phyloP scores from a whole-genome alignment of 2,797 vertebrate genomes.

The Moxostoma hubbsi region DNA sequence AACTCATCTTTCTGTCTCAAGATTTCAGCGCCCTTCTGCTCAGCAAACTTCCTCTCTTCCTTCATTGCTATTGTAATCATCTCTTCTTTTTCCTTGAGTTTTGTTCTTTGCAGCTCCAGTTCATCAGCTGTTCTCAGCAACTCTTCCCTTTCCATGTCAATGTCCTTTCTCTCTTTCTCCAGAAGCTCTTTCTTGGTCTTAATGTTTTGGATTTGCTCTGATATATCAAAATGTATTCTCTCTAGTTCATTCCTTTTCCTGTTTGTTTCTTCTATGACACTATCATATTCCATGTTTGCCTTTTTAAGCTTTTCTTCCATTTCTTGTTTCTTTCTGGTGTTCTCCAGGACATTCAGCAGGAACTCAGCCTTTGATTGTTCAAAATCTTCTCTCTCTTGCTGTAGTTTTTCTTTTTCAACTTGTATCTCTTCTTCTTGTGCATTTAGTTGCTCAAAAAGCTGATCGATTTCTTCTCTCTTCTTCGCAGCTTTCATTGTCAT shows the following conservation, averaged over 20 bases:
- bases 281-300: not conserved
- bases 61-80: not conserved
- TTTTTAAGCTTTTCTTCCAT: not conserved
- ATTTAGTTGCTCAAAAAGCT: no score
- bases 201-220: slow-evolving; percentile 1
- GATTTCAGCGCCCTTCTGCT: slow-evolving; percentile 4
- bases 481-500: not conserved
- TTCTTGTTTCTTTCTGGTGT: not conserved
- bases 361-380: not conserved
- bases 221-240: slow-evolving; percentile 6
- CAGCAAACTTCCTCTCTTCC: slow-evolving; percentile 4
- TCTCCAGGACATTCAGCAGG: no score
- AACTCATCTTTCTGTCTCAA: slow-evolving; percentile 18
- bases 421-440: no score
- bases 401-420: not conserved
- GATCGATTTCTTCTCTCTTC: not conserved
- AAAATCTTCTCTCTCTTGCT: not conserved
- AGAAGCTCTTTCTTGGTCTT: not conserved
- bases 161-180: slow-evolving; percentile 16
- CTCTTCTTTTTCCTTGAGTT: not conserved
- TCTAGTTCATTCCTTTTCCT: slow-evolving; percentile 25
- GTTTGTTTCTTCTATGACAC: slow-evolving; percentile 8
- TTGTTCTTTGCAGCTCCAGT: not conserved
- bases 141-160: not conserved
- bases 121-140: no score